Evolutionary conservation across 2,113 vertebrate species (phyloP), one percentile per base, ranked within the genome.

Genomic region (Scartelaos histophorus): DNA sequence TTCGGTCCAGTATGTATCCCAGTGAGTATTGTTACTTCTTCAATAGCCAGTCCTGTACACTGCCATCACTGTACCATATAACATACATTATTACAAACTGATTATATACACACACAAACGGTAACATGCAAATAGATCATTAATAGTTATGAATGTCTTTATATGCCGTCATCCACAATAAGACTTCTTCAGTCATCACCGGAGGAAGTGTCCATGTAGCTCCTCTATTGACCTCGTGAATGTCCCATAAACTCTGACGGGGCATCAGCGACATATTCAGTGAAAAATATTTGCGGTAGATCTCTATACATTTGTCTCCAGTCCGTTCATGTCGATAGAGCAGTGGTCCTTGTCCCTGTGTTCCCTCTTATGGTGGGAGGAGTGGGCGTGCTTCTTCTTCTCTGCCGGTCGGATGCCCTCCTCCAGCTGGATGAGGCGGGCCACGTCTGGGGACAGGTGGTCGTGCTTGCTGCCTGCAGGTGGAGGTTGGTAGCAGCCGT

Each of bases 231-330:
- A 22, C 43, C 62, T 73, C 74, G 61, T 10, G 24, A 69, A 61
- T 22, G 64, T 35, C 58, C 19, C 0, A 68, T 15, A 15, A 47
- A 45, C 64, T 25, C 47, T 46, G 17, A 35, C 24, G 29, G 66
- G 43, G 49, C 7, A 13, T 49, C 24, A 0, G 5, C 43, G 61
- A 64, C 17, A 35, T 62, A 66, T 22, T 66, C 13, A 19, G 15
- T 25, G 56, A 13, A 25, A 25, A 58, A 25, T 22, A 56, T 56
- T 66, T 64, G 16, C 43, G 29, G n/a, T 66, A 22, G 15, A 13
- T 66, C 5, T 43, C 45, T 94, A 99, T 88, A 99, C 97, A 0
- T 97, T 98, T 67, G 97, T 98, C 92, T 99, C 97, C 47, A 99
- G 93, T 77, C 97, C 95, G 9, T 95, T 96, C 92, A 99, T 98